Percentiles rank a stretch among this genome's conserved stretches.
phyloP scores from a whole-genome alignment of 2,888 invertebrate genomes.

The Oligia strigilis region DNA sequence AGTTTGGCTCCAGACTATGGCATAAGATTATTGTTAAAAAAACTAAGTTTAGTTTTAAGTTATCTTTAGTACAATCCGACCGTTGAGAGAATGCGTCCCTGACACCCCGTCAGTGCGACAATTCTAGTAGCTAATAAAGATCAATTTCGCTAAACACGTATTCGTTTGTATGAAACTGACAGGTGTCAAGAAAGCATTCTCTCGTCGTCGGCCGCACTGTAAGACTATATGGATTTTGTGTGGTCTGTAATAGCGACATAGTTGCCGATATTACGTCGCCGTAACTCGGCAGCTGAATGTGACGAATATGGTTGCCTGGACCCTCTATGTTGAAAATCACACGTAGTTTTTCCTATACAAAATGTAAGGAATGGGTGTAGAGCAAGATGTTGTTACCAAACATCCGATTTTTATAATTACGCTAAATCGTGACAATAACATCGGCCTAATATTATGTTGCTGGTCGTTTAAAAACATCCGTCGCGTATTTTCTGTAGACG shows the following conservation, averaged over 20 bases:
- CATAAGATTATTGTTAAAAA: neutral
- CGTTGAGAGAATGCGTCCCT: neutral
- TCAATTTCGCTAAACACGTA: neutral
- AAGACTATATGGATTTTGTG: neutral
- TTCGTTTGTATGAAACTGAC: neutral
- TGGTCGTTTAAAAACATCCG: neutral
- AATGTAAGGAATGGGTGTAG: neutral
- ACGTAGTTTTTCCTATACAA: neutral
- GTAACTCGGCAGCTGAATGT: neutral
- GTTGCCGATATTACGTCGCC: neutral
- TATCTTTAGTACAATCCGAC: neutral
- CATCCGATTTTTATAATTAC: neutral
- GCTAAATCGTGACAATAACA: neutral
- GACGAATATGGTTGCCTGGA: neutral
- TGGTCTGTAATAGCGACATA: neutral
- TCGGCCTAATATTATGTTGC: neutral
- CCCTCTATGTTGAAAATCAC: neutral
- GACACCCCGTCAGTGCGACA: neutral
- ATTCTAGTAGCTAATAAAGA: no score
- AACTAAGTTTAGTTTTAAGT: neutral
- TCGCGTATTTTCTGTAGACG: neutral
- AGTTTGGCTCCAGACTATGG: neutral
- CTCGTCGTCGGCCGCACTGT: neutral
- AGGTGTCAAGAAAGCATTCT: no score
- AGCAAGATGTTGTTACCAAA: neutral